Evolutionary conservation across 2,888 invertebrate genomes (phyloP).

Genomic region (Netelia melanura): DNA sequence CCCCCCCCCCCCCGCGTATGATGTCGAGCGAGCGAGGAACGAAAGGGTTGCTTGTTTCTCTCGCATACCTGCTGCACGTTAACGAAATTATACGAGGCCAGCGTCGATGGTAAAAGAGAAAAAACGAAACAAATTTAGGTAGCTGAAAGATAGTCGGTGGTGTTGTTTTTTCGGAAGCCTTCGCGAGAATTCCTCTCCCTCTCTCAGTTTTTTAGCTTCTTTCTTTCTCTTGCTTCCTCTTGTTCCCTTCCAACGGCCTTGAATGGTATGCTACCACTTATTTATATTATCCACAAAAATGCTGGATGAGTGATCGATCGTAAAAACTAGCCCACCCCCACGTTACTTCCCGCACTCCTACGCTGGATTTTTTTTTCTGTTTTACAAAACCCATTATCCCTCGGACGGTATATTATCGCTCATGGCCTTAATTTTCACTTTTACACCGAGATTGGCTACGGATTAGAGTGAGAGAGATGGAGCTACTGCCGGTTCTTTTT

Average conservation of each 20-base stretch:
- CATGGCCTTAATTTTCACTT: conserved; percentile 43
- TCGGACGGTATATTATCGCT: conserved; percentile 24
- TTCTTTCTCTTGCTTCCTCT: neutral
- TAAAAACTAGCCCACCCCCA: conserved; percentile 36
- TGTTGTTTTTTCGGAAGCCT: conserved; percentile 48
- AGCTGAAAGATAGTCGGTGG: conserved; percentile 23
- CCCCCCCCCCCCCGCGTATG: neutral
- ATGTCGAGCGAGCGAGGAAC: conserved; percentile 14
- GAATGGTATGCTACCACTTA: conserved; percentile 33
- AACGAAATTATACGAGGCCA: conserved; percentile 27
- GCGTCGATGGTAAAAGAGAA: conserved; percentile 18
- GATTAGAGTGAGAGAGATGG: conserved; percentile 38
- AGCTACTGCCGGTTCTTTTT: neutral
- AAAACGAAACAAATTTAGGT: neutral
- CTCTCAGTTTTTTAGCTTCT: neutral
- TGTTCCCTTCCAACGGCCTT: conserved; percentile 13
- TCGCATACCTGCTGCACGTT: conserved; percentile 36
- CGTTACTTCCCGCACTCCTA: neutral
- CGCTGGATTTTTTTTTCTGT: conserved; percentile 24
- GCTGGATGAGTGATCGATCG: conserved; percentile 61
- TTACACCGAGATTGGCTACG: conserved; percentile 41
- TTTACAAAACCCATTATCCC: conserved; percentile 46
- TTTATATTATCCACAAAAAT: conserved; percentile 52
- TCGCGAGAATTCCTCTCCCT: conserved; percentile 3
- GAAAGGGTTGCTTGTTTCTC: conserved; percentile 23